These are phyloP conservation scores for Diplogasteroides magnus DNA, from an alignment of 1,140 invertebrate genomes.

Conservation along the genomic window DNA sequence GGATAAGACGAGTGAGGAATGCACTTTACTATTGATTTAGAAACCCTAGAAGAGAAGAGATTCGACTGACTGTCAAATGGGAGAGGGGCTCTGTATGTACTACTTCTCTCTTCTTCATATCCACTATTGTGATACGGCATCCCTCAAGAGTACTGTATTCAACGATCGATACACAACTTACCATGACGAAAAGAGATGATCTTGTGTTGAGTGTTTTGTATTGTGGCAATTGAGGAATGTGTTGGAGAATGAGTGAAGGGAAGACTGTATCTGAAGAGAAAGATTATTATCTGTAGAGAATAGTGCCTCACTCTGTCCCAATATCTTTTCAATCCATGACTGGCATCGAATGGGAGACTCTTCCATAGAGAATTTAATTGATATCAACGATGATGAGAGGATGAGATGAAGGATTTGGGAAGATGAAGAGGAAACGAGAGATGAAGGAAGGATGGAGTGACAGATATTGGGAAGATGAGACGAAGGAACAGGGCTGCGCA, in stretches of 20 bases:
- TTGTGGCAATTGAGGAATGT: background rate
- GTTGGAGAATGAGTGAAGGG: background rate
- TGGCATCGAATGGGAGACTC: background rate
- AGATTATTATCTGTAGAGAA: too few relatives aligned
- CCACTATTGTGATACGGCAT: background rate
- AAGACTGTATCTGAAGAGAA: background rate
- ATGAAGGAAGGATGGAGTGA: too few relatives aligned
- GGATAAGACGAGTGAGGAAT: too few relatives aligned
- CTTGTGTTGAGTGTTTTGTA: background rate
- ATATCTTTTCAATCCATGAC: background rate
- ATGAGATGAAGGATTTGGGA: background rate
- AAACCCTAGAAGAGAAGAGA: background rate
- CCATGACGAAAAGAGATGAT: background rate
- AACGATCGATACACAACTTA: background rate
- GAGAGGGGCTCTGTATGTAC: background rate
- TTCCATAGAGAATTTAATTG: background rate
- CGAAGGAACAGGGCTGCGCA: too few relatives aligned
- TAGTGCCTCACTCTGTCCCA: background rate
- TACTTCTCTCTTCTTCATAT: background rate
- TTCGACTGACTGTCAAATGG: background rate
- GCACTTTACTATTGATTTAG: too few relatives aligned
- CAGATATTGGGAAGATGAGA: too few relatives aligned
- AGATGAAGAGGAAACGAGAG: background rate
- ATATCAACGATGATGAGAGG: background rate
- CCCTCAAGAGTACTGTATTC: background rate